phyloP scores from a whole-genome alignment of 2,113 vertebrate species.

The Cryptomyrus ogoouensis region DNA sequence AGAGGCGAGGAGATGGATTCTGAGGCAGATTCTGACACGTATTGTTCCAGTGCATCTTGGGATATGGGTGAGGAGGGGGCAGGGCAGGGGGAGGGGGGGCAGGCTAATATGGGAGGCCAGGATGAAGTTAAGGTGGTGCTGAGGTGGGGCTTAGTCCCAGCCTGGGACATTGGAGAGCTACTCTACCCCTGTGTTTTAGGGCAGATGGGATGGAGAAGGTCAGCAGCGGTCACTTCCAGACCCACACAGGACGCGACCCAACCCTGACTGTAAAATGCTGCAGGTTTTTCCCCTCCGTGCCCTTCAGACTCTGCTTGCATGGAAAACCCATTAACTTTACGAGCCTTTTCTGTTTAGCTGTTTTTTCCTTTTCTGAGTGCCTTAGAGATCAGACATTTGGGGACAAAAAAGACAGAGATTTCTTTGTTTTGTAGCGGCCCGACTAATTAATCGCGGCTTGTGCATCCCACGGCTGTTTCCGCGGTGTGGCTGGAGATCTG shows the following conservation, averaged over 20 bases:
- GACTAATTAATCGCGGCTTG: conserved; percentile 26
- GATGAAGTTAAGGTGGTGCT: not conserved
- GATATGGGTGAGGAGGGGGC: not conserved
- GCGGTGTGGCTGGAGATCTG: conserved; percentile 23
- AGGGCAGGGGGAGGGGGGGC: not conserved
- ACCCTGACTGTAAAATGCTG: not conserved
- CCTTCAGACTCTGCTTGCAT: conserved; percentile 28
- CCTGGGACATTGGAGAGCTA: not conserved
- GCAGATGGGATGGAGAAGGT: not conserved
- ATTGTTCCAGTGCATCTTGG: not conserved
- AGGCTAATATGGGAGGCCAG: not conserved
- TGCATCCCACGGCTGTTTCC: conserved; percentile 24
- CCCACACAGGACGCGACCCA: not conserved
- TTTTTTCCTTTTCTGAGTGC: conserved; percentile 19
- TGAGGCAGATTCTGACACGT: not conserved
- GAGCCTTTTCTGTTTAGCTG: not conserved
- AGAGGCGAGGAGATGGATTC: not conserved
- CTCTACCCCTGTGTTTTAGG: not conserved
- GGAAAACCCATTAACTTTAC: conserved; percentile 38
- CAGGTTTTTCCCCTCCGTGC: not conserved
- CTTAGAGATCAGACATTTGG: conserved; percentile 6
- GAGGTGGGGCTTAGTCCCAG: not conserved
- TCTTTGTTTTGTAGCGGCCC: conserved; percentile 40
- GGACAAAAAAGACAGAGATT: conserved; percentile 26
- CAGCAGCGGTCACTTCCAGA: not conserved